A percentile compares a stretch with the other conserved stretches of the same genome.
Evolutionary conservation across 2,113 vertebrate species (phyloP).

Genomic region (Pica pica): DNA sequence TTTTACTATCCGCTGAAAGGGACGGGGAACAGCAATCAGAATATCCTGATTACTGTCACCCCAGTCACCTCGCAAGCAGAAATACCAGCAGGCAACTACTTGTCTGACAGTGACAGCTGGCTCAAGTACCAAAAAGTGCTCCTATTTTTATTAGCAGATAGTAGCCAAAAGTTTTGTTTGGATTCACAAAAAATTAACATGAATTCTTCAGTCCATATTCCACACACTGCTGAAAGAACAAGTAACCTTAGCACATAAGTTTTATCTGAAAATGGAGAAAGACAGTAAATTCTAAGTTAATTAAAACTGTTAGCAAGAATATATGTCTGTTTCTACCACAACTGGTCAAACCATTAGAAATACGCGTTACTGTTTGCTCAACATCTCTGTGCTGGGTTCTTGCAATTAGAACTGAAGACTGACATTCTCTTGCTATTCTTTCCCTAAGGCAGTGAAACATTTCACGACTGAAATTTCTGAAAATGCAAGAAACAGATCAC

Average conservation of each 20-base stretch:
- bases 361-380: background rate
- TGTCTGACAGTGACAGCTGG: slow-evolving; percentile 62
- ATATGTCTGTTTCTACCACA: background rate
- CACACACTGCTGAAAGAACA: background rate
- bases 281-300: background rate
- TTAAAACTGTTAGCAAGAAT: background rate
- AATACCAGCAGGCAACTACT: slow-evolving; percentile 8
- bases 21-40: background rate
- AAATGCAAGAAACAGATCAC: background rate
- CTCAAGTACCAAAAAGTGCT: slow-evolving; percentile 23
- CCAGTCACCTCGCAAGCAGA: background rate
- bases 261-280: background rate
- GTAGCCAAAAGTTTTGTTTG: slow-evolving; percentile 30
- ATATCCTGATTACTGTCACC: background rate
- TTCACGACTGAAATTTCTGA: background rate
- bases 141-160: slow-evolving; percentile 51
- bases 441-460: background rate
- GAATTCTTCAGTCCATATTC: background rate
- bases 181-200: background rate
- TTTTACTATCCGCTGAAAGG: background rate
- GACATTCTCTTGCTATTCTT: background rate
- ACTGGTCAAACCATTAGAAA: background rate
- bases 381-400: background rate
- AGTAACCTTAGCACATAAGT: fast-evolving
- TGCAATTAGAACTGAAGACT: background rate